A percentile compares a stretch with the other conserved stretches of the same genome.
Evolutionary conservation across 2,888 invertebrate species (phyloP).

Genomic region (Drosophila picticornis): DNA sequence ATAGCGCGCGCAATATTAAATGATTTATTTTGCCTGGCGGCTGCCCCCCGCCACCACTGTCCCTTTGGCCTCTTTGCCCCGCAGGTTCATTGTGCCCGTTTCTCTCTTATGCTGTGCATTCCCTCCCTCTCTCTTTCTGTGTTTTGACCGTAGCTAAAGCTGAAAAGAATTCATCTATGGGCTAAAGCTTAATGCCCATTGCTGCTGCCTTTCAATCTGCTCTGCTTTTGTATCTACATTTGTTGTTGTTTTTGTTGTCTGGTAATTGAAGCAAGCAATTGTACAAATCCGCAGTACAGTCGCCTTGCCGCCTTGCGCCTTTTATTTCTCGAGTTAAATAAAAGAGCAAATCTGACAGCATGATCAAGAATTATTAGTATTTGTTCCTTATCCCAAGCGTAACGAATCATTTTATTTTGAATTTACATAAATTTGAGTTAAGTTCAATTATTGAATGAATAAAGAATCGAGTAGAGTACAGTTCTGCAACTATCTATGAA

Average conservation of each 20-base stretch:
- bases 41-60: conserved; percentile 7
- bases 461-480: not conserved
- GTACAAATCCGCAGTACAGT: conserved; percentile 61
- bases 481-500: not conserved
- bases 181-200: conserved; percentile 49
- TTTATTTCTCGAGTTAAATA: conserved; percentile 37
- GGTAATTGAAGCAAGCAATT: conserved; percentile 62
- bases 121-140: conserved; percentile 53
- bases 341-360: conserved; percentile 30
- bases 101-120: conserved; percentile 48
- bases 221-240: conserved; percentile 24
- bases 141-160: conserved; percentile 48
- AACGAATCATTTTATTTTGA: conserved; percentile 9
- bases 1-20: conserved; percentile 80
- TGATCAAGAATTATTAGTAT: conserved; percentile 20
- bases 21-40: conserved; percentile 68
- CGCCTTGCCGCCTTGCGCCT: conserved; percentile 21
- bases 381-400: conserved; percentile 14
- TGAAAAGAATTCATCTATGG: conserved; percentile 44
- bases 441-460: conserved; percentile 20
- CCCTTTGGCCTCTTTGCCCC: conserved; percentile 23
- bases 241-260: conserved; percentile 31
- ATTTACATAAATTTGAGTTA: conserved; percentile 21
- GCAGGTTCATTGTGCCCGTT: conserved; percentile 70
- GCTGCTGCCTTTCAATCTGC: conserved; percentile 48